Evolutionary conservation across 2,888 invertebrate species (phyloP).

Genomic region (Troilus luridus): DNA sequence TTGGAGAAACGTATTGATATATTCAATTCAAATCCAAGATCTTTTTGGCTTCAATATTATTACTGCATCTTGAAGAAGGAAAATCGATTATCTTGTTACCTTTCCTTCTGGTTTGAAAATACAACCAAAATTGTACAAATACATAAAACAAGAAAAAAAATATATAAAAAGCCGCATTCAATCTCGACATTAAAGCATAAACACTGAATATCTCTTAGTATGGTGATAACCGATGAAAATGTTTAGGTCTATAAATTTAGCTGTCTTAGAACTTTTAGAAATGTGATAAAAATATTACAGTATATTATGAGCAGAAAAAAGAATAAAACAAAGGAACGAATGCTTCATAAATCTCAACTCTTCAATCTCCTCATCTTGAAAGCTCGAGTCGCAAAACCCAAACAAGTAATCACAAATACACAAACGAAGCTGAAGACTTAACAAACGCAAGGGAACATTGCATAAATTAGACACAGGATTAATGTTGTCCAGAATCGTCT

Average conservation of each 20-base stretch:
- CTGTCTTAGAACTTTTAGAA: neutral
- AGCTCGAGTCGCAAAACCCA: neutral
- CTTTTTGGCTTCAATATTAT: neutral
- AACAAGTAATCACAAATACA: constrained; percentile 14
- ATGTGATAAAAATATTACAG: neutral
- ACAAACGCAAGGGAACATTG: neutral
- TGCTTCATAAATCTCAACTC: neutral
- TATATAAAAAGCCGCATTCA: neutral
- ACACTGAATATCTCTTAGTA: neutral
- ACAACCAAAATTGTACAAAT: too few species aligned
- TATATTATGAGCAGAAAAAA: constrained; percentile 2
- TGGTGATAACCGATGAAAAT: neutral
- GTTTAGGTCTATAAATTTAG: neutral
- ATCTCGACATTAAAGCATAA: neutral
- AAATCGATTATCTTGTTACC: neutral
- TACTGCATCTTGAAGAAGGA: neutral
- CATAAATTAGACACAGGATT: neutral
- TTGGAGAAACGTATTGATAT: too few species aligned
- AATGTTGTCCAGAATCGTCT: neutral
- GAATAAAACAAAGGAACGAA: neutral
- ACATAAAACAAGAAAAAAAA: too few species aligned
- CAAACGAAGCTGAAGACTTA: neutral
- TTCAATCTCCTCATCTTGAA: neutral
- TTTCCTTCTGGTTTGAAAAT: neutral
- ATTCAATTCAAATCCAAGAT: neutral